Conservation (phyloP, 2,888 invertebrate genomes). For the Abrostola tripartita region DNA sequence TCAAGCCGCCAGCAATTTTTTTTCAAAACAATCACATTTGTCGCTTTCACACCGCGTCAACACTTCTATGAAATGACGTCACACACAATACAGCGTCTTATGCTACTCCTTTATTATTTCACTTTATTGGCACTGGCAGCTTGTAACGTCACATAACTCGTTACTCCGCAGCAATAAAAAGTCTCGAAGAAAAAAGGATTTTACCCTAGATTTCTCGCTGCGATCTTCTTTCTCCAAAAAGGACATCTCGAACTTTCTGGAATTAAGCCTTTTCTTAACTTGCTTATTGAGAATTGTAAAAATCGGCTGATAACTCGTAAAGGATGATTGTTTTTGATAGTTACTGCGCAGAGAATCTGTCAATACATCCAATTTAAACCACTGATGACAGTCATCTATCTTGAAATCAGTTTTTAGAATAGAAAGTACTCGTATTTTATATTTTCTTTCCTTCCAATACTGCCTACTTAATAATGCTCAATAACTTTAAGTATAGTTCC, state of each 20-base stretch:
- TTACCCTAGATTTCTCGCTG: conserved; percentile 35
- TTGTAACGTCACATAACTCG: conserved; percentile 35
- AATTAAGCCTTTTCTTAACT: conserved; percentile 12
- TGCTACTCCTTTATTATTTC: conserved; percentile 24
- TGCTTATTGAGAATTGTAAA: background rate
- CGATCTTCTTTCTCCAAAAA: conserved; percentile 42
- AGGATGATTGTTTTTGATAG: no score
- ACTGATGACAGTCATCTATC: no score
- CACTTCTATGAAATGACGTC: conserved; percentile 7
- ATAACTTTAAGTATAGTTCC: conserved; percentile 16
- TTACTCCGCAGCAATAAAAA: conserved; percentile 39
- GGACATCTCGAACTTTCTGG: conserved; percentile 21
- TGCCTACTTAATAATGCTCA: background rate
- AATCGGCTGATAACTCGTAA: background rate
- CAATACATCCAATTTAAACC: no score
- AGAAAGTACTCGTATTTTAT: no score
- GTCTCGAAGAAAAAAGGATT: conserved; percentile 46
- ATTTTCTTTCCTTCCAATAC: no score
- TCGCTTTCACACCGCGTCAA: conserved; percentile 12
- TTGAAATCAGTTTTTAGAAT: no score
- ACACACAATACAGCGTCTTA: conserved; percentile 7
- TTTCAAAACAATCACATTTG: conserved; percentile 24
- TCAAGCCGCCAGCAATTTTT: background rate
- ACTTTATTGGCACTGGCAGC: conserved; percentile 9
- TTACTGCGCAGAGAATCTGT: no score